Conservation (phyloP, 1,140 invertebrate species). For the Anoplophora glabripennis region DNA sequence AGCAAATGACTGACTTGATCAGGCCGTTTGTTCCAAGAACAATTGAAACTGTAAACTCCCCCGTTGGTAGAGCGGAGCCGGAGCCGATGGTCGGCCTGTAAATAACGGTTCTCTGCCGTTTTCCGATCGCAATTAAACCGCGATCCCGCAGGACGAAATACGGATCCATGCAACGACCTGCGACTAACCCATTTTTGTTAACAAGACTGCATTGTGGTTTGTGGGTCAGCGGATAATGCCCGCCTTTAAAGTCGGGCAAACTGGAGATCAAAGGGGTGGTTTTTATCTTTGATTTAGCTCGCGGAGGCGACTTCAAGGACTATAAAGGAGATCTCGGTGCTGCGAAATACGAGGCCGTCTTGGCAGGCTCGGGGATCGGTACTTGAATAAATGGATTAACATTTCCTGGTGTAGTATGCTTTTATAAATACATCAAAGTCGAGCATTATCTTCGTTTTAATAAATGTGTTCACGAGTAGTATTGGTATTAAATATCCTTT, state of each 20-base stretch:
- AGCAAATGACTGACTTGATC: background rate
- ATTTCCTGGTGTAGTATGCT: no score
- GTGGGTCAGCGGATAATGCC: slow-evolving; percentile 6
- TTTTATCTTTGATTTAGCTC: slow-evolving; percentile 6
- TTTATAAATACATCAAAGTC: no score
- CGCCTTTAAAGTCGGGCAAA: background rate
- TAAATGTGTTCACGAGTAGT: no score
- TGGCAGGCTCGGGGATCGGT: no score
- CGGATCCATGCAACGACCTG: background rate
- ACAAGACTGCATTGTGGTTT: slow-evolving; percentile 10
- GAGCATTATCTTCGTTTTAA: no score
- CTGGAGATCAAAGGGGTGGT: background rate
- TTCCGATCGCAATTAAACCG: slow-evolving; percentile 3
- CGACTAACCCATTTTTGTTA: background rate
- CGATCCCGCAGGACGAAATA: background rate
- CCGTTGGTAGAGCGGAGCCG: background rate
- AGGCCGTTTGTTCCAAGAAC: background rate
- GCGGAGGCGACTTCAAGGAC: background rate
- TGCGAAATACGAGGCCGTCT: no score
- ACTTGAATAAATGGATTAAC: no score
- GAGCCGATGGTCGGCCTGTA: background rate
- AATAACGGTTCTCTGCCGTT: slow-evolving; percentile 2
- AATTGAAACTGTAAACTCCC: slow-evolving; percentile 7
- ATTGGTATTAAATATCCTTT: no score
- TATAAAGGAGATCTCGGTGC: no score